These are phyloP conservation scores for Gymnoscelis rufifasciata DNA, from an alignment of 2,888 invertebrate species.

Conservation along the genomic window DNA sequence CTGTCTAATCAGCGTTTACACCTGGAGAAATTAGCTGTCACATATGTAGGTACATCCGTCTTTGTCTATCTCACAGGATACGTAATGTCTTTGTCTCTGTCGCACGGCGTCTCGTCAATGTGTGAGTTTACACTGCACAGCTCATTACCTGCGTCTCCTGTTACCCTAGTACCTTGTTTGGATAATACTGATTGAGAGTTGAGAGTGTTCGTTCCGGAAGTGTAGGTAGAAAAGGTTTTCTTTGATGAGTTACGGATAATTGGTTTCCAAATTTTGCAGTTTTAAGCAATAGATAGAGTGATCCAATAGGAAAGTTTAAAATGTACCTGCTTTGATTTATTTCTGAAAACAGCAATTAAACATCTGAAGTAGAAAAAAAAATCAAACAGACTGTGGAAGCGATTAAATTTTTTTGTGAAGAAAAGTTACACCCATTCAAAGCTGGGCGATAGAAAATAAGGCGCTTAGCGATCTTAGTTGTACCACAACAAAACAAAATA, in stretches of 20 bases:
- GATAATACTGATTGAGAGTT: background rate
- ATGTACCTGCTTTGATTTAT: too few species aligned
- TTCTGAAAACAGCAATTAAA: too few species aligned
- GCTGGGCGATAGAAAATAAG: background rate
- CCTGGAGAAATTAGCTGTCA: constrained; percentile 5
- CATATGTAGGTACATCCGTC: background rate
- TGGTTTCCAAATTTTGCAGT: background rate
- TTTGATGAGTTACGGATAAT: background rate
- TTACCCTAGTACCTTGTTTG: constrained; percentile 18
- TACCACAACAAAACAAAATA: background rate
- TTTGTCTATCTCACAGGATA: background rate
- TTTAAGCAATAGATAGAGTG: too few species aligned
- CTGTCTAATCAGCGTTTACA: constrained; percentile 2
- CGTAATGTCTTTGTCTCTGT: background rate
- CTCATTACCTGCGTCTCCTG: constrained; percentile 17
- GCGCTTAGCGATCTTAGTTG: background rate
- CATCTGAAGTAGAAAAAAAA: too few species aligned
- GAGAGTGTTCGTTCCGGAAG: background rate
- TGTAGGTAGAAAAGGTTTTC: background rate
- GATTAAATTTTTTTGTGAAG: too few species aligned
- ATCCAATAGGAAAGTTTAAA: too few species aligned
- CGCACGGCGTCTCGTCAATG: constrained; percentile 4
- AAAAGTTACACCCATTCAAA: too few species aligned
- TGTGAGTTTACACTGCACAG: background rate
- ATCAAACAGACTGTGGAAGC: too few species aligned